These are phyloP conservation scores for Cyanoliseus patagonus DNA, from an alignment of 2,113 vertebrate species.

Conservation along the genomic window DNA sequence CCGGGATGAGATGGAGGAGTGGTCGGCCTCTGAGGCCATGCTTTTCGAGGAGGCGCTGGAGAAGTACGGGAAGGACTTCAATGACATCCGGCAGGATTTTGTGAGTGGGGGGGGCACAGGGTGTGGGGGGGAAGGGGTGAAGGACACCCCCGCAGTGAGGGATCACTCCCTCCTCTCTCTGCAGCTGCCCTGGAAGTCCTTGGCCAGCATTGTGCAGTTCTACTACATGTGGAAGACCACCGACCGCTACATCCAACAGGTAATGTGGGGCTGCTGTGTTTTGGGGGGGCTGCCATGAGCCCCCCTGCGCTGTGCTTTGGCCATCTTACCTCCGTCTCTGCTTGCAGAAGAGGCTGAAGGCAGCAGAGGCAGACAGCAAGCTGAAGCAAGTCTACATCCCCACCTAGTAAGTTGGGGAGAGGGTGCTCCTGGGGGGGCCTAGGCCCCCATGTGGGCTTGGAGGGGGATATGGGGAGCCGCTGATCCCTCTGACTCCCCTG, in stretches of 20 bases:
- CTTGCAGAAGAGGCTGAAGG: background rate
- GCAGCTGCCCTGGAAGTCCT: conserved; percentile 93
- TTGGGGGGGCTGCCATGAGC: background rate
- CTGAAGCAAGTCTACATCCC: background rate
- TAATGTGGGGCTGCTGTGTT: background rate
- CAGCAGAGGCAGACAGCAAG: background rate
- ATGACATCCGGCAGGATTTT: conserved; percentile 93
- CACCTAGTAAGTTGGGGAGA: background rate
- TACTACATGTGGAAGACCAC: conserved; percentile 99
- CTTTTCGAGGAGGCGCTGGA: conserved; percentile 92
- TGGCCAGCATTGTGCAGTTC: conserved; percentile 94
- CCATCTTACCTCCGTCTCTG: background rate
- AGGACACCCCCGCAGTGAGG: too few species aligned
- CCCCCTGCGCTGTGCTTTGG: background rate
- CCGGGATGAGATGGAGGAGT: conserved; percentile 94
- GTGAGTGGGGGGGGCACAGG: conserved; percentile 70
- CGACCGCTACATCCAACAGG: conserved; percentile 94
- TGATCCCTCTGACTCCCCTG: background rate
- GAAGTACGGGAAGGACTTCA: conserved; percentile 94
- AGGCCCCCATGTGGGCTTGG: background rate
- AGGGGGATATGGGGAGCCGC: background rate
- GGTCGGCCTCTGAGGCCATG: conserved; percentile 94
- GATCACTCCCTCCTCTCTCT: background rate
- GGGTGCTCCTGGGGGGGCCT: background rate
- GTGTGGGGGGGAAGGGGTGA: background rate